A percentile compares a stretch with the other conserved stretches of the same genome.
Evolutionary conservation across 2,113 vertebrate genomes (phyloP).

Genomic region (Gorsachius goisagi): DNA sequence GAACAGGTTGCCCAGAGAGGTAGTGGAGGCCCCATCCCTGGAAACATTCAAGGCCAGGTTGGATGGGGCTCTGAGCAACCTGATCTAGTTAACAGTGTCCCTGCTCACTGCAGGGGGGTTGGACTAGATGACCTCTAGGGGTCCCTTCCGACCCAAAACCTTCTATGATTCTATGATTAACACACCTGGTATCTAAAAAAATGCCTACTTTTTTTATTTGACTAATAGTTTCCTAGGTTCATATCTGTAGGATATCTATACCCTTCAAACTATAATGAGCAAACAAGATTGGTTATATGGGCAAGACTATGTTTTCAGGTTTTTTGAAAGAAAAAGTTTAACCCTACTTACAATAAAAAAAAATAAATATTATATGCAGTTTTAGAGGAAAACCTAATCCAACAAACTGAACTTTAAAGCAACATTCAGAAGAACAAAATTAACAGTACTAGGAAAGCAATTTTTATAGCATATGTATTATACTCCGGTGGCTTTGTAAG

Average conservation of each 20-base stretch:
- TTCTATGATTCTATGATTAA: too few relatives aligned
- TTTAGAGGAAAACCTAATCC: not conserved
- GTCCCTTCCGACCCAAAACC: too few relatives aligned
- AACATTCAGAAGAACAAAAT: not conserved
- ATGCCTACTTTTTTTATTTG: slow-evolving; percentile 5
- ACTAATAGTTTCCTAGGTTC: slow-evolving; percentile 40
- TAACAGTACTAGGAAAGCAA: not conserved
- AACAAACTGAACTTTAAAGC: not conserved
- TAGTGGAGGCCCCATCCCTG: too few relatives aligned
- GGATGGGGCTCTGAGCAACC: too few relatives aligned
- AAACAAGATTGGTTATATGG: not conserved
- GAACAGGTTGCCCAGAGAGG: too few relatives aligned
- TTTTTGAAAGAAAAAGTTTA: not conserved
- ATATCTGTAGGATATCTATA: not conserved
- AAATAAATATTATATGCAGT: not conserved
- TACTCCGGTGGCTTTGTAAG: not conserved
- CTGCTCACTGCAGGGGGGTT: too few relatives aligned
- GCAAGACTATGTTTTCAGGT: not conserved
- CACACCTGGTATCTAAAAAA: slow-evolving; percentile 63
- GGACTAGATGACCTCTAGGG: too few relatives aligned
- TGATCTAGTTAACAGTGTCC: too few relatives aligned
- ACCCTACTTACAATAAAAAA: not conserved
- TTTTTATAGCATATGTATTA: not conserved
- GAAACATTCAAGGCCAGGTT: too few relatives aligned
- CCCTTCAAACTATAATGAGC: slow-evolving; percentile 3